Conservation (phyloP, 1,140 invertebrate genomes). For the Fopius arisanus region DNA sequence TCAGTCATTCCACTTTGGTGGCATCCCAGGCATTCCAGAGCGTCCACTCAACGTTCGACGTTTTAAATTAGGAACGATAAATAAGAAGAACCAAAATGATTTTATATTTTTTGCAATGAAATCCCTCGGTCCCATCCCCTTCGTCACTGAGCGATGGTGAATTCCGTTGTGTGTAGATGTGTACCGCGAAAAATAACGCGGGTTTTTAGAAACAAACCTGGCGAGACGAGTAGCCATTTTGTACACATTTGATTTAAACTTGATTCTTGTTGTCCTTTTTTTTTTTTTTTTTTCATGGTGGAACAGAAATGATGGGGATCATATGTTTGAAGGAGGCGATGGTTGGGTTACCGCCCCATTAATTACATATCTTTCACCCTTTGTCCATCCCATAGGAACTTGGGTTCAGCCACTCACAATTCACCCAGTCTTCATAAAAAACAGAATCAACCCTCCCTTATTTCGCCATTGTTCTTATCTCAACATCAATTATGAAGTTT, state of each 20-base stretch:
- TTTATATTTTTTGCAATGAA: neutral
- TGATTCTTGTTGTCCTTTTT: neutral
- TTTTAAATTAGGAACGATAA: slow-evolving; percentile 6
- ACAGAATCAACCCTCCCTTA: neutral
- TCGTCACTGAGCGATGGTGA: slow-evolving; percentile 28
- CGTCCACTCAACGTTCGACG: neutral
- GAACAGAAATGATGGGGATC: neutral
- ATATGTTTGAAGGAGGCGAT: slow-evolving; percentile 42
- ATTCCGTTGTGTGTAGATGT: slow-evolving; percentile 37
- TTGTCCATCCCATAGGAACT: slow-evolving; percentile 33
- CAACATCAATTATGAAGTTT: neutral
- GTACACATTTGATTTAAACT: neutral
- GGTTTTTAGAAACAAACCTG: slow-evolving; percentile 48
- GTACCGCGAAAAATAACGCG: slow-evolving; percentile 52
- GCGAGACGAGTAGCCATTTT: neutral
- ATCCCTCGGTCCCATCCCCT: neutral
- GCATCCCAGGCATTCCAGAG: neutral
- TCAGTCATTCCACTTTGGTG: neutral
- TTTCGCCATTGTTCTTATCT: neutral
- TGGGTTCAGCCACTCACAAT: neutral
- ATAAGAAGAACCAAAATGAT: neutral
- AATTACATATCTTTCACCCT: slow-evolving; percentile 53
- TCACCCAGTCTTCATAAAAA: neutral
- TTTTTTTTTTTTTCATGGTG: neutral
- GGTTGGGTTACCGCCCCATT: slow-evolving; percentile 56